These are phyloP conservation scores for Plusia festucae DNA, from an alignment of 2,888 invertebrate genomes.

Conservation along the genomic window DNA sequence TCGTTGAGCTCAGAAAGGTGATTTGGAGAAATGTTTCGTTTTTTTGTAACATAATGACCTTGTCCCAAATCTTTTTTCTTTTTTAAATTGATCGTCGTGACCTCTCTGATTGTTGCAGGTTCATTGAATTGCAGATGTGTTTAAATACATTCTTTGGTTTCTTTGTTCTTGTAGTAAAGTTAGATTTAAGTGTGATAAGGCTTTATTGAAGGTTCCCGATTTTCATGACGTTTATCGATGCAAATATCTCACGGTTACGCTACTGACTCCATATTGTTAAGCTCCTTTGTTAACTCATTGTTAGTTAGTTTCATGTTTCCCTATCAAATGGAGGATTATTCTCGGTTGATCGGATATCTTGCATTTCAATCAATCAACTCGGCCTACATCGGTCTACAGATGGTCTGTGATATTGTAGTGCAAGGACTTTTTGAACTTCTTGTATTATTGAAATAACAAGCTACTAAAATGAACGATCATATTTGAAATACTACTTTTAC, in stretches of 20 bases:
- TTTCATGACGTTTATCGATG: neutral
- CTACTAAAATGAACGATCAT: too few species aligned
- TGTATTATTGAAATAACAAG: neutral
- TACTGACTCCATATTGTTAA: neutral
- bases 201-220: neutral
- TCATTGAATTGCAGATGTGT: conserved; percentile 1
- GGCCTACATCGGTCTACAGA: neutral
- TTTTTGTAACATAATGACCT: conserved; percentile 7
- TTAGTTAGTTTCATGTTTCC: neutral
- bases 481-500: too few species aligned
- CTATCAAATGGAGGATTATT: neutral
- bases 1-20: conserved; percentile 49
- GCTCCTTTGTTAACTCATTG: neutral
- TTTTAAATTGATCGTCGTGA: conserved; percentile 6
- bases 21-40: conserved; percentile 55
- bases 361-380: neutral
- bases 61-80: neutral
- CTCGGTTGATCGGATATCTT: neutral
- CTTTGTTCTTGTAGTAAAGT: conserved; percentile 3
- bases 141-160: neutral
- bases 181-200: conserved; percentile 4
- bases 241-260: neutral
- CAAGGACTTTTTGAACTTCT: neutral
- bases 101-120: conserved; percentile 1
- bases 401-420: neutral